phyloP scores from a whole-genome alignment of 1,140 invertebrate species.

The Drosophila pruinosa region DNA sequence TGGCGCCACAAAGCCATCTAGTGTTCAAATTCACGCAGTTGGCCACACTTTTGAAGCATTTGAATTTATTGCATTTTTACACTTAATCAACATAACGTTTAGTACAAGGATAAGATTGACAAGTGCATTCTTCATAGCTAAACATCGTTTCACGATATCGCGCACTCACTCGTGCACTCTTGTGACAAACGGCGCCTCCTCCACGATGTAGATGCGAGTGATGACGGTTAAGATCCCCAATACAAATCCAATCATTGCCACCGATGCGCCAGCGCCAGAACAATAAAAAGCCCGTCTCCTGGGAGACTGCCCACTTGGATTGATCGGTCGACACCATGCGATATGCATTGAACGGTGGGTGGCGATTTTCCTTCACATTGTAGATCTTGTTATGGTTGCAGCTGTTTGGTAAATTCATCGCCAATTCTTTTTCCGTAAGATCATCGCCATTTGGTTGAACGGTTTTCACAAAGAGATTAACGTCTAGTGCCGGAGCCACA shows the following conservation, averaged over 20 bases:
- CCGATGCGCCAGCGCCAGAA: neutral
- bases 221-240: neutral
- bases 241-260: neutral
- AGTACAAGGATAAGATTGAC: too few species aligned
- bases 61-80: neutral
- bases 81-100: neutral
- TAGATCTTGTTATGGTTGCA: neutral
- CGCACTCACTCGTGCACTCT: neutral
- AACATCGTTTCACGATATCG: neutral
- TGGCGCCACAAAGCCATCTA: slow-evolving; percentile 19
- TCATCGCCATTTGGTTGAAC: neutral
- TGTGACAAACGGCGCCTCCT: neutral
- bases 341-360: neutral
- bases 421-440: neutral
- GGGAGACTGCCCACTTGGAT: neutral
- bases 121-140: neutral
- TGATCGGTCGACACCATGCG: neutral
- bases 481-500: neutral
- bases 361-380: neutral
- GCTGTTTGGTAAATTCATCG: neutral
- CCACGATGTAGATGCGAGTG: neutral
- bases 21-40: neutral
- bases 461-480: neutral
- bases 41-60: neutral
- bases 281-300: neutral